These are phyloP conservation scores for Drosophila quinaria DNA, from an alignment of 2,888 invertebrate species.

Conservation along the genomic window DNA sequence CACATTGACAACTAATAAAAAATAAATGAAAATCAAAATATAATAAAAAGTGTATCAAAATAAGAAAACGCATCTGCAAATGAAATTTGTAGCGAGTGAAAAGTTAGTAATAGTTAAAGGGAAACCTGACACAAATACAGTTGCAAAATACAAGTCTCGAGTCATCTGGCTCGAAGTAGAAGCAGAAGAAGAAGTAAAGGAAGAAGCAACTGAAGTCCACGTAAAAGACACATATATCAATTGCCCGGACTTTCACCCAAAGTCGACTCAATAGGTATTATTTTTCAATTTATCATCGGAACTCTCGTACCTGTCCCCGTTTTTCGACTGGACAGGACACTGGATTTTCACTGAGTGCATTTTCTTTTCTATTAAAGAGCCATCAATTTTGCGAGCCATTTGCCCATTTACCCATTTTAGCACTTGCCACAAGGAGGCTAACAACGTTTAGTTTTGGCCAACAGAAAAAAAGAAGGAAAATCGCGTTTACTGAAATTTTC, in stretches of 20 bases:
- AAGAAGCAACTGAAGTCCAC: background rate
- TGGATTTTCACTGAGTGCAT: constrained; percentile 52
- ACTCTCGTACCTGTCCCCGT: constrained; percentile 53
- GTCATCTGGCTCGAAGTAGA: background rate
- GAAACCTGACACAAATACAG: constrained; percentile 9
- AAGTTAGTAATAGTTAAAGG: no score
- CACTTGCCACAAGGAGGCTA: constrained; percentile 15
- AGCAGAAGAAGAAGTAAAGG: background rate
- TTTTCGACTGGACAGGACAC: constrained; percentile 17
- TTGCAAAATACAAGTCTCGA: constrained; percentile 16
- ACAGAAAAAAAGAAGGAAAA: constrained; percentile 12
- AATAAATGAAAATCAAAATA: constrained; percentile 12
- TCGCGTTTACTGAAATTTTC: constrained; percentile 55
- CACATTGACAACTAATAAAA: constrained; percentile 40
- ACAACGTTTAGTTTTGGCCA: constrained; percentile 50
- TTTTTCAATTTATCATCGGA: constrained; percentile 75
- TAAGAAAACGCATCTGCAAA: constrained; percentile 50
- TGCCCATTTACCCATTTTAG: constrained; percentile 11
- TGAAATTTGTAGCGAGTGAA: constrained; percentile 16
- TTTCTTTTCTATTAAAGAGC: constrained; percentile 59
- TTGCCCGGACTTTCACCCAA: constrained; percentile 26
- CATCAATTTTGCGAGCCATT: constrained; percentile 54
- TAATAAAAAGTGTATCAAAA: constrained; percentile 12
- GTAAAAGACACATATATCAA: constrained; percentile 39
- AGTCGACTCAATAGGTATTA: constrained; percentile 63